These are phyloP conservation scores for Drosophila mimetica DNA, from an alignment of 2,888 invertebrate species.

Conservation along the genomic window DNA sequence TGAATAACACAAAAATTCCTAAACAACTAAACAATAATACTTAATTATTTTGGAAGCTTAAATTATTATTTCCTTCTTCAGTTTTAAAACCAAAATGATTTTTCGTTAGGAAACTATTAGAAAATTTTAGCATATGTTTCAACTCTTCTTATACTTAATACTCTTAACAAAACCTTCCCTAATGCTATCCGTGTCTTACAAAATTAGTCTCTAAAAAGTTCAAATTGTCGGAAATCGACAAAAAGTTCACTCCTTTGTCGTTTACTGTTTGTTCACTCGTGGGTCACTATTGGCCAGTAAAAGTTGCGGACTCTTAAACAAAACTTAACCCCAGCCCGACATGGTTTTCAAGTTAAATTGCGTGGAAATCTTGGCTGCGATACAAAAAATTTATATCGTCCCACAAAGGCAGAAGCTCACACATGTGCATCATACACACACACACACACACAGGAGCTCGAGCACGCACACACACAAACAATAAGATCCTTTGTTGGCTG, in stretches of 20 bases:
- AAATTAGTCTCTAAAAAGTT: neutral
- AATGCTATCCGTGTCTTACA: neutral
- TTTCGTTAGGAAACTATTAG: no score
- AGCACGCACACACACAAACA: constrained; percentile 23
- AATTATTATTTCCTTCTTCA: no score
- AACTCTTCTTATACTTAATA: neutral
- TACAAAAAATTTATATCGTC: constrained; percentile 63
- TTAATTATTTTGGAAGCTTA: no score
- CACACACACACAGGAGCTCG: constrained; percentile 17
- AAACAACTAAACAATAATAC: no score
- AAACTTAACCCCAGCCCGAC: constrained; percentile 60
- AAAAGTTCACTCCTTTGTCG: neutral
- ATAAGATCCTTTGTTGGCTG: constrained; percentile 62
- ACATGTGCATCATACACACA: constrained; percentile 6
- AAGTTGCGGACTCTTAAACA: constrained; percentile 32
- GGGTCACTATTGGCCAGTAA: constrained; percentile 31
- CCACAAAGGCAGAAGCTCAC: constrained; percentile 39
- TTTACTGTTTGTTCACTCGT: constrained; percentile 11
- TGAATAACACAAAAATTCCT: no score
- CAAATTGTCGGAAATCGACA: neutral
- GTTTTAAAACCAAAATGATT: no score
- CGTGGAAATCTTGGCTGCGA: constrained; percentile 78
- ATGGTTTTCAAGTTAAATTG: constrained; percentile 82
- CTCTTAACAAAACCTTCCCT: neutral
- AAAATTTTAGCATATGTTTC: no score